Evolutionary conservation across 2,113 vertebrate genomes (phyloP), one percentile per base, ranked within the genome.

Genomic region (Cariama cristata): DNA sequence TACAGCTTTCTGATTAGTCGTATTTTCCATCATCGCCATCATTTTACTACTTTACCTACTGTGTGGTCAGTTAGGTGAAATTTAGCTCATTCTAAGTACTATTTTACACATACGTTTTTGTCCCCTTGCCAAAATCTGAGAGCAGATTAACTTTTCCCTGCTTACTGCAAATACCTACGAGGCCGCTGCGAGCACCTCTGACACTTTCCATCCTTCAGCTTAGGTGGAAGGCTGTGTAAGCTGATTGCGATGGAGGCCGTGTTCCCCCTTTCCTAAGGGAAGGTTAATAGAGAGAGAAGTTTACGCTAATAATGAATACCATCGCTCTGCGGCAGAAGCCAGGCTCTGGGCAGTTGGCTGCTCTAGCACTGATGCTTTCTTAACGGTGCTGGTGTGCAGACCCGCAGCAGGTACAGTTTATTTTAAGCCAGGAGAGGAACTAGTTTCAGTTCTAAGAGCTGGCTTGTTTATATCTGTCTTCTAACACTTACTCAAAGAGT

Each of bases 211-310:
- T 86, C 86, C 93, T 89, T 68, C 26, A 83, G 55, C 53, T 85
- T 67, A 72, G 72, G 45, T 5, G 58, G 69, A 77, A 91, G 64
- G 76, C 86, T 69, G 50, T 74, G 83, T 80, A 11, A 93, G 66
- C 84, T 94, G 84, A 92, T 95, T 91, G 89, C 0, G 1, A 89
- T 62, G 93, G 59, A 52, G 86, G 52, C 52, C 3, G 0, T 42
- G 69, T 79, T 96, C 79, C 90, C 80, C 84, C 80, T 95, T 89
- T 96, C 91, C 94, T 85, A 53, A 79, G 80, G 95, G 95, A 95
- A 96, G 94, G 80, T 91, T 90, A 95, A 95, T n/a, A 75, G 86
- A 80, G 60, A 94, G 91, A 81, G 73, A 91, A 79, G 66, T 86
- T 87, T 72, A 91, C 3, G 3, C 73, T 96, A 89, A 86, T 79